Percentiles rank a stretch among this genome's conserved stretches.
These are phyloP conservation scores for Perccottus glenii DNA, from an alignment of 2,113 vertebrate genomes.

Conservation along the genomic window DNA sequence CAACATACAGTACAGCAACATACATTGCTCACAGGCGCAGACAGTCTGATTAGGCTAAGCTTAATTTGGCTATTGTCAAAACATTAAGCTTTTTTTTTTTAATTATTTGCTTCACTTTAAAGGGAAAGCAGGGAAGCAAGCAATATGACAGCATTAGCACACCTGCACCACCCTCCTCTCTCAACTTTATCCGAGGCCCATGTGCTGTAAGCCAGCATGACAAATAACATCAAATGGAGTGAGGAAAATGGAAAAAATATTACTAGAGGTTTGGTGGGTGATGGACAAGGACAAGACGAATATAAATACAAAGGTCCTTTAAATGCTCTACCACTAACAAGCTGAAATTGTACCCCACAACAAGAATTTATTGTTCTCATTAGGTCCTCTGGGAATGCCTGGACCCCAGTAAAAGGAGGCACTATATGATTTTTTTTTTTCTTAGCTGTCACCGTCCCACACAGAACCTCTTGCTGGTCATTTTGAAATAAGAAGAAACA, in stretches of 20 bases:
- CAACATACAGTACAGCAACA: background rate
- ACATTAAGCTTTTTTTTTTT: background rate
- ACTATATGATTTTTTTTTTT: slow-evolving; percentile 4
- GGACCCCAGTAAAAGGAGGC: background rate
- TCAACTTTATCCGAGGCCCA: slow-evolving; percentile 46
- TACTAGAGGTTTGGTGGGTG: slow-evolving; percentile 26
- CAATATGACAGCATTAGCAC: slow-evolving; percentile 40
- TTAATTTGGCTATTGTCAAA: background rate
- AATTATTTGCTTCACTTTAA: background rate
- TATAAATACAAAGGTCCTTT: slow-evolving; percentile 6
- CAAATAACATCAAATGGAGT: slow-evolving; percentile 65
- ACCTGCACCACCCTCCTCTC: slow-evolving; percentile 11
- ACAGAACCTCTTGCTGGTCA: too few relatives aligned
- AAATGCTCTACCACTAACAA: slow-evolving; percentile 4
- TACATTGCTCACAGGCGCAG: too few relatives aligned
- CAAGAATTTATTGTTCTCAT: slow-evolving; percentile 8
- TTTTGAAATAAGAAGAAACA: slow-evolving; percentile 21
- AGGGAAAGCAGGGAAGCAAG: slow-evolving; percentile 7
- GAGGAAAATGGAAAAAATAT: slow-evolving; percentile 49
- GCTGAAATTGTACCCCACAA: slow-evolving; percentile 10
- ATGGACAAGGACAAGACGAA: slow-evolving; percentile 9
- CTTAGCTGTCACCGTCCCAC: slow-evolving; percentile 1
- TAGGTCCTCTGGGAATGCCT: background rate
- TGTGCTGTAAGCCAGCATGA: slow-evolving; percentile 67
- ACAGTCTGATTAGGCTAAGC: background rate